phyloP scores from a whole-genome alignment of 2,888 invertebrate species.

The Bombyx huttoni region DNA sequence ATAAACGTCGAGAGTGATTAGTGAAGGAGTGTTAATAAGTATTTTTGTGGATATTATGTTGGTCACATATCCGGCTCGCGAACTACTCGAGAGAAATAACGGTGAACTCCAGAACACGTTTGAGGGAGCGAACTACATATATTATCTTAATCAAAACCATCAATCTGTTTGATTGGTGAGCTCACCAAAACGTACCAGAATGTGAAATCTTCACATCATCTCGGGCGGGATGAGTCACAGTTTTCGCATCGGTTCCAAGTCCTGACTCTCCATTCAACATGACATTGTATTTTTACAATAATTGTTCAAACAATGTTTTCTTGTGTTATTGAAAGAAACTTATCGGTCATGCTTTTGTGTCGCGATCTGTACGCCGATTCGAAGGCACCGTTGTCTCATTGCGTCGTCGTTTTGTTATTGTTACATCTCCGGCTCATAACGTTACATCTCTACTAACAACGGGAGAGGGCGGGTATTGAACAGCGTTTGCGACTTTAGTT shows the following conservation, averaged over 20 bases:
- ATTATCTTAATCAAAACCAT: background rate
- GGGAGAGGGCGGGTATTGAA: constrained; percentile 39
- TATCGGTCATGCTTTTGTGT: constrained; percentile 69
- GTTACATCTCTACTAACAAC: constrained; percentile 27
- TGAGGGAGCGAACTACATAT: constrained; percentile 1
- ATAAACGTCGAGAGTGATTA: background rate
- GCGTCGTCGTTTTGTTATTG: constrained; percentile 27
- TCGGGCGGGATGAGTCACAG: constrained; percentile 20
- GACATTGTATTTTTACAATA: constrained; percentile 3
- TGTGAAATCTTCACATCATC: constrained; percentile 9
- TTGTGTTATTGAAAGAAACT: constrained; percentile 61
- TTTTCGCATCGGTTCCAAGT: constrained; percentile 15
- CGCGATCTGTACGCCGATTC: constrained; percentile 49
- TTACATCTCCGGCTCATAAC: constrained; percentile 40
- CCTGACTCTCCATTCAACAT: constrained; percentile 1
- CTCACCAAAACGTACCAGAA: constrained; percentile 1
- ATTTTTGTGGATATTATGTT: background rate
- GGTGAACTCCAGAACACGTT: background rate
- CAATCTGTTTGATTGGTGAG: constrained; percentile 1
- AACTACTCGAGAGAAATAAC: constrained; percentile 2
- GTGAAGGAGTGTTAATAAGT: background rate
- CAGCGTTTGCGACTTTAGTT: constrained; percentile 32
- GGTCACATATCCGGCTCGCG: background rate
- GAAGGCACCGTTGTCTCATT: constrained; percentile 21
- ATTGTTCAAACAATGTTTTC: constrained; percentile 62